These are phyloP conservation scores for Myiozetetes cayanensis DNA, from an alignment of 2,113 vertebrate species.

Conservation along the genomic window DNA sequence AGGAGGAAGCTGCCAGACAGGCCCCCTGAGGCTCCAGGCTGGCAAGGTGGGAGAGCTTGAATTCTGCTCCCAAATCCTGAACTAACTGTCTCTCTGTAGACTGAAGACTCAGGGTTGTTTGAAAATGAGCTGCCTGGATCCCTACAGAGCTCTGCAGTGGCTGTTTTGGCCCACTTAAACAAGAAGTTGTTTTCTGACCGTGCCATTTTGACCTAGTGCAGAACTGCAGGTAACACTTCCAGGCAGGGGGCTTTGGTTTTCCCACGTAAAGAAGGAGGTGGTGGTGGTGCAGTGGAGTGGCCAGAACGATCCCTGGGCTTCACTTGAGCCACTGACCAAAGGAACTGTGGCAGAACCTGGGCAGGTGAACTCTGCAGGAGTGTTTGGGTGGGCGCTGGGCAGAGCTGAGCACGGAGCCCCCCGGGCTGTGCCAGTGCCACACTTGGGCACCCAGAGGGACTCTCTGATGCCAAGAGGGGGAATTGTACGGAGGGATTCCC, in stretches of 20 bases:
- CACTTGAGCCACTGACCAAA: background rate
- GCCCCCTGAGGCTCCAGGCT: background rate
- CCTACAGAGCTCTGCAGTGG: background rate
- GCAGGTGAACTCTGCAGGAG: background rate
- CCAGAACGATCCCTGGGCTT: background rate
- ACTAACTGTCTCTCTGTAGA: background rate
- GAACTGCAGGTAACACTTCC: background rate
- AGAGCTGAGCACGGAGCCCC: background rate
- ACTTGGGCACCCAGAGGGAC: accelerated
- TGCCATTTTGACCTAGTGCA: background rate
- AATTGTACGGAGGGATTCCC: background rate
- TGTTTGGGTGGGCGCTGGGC: no score
- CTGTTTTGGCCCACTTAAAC: background rate
- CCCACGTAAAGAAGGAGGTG: background rate
- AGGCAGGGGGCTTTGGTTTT: background rate
- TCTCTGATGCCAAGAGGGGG: background rate
- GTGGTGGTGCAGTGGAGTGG: background rate
- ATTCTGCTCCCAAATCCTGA: background rate
- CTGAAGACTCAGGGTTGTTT: background rate
- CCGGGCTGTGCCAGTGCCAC: accelerated
- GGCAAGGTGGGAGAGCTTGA: background rate
- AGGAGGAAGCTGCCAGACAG: background rate
- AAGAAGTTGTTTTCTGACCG: background rate
- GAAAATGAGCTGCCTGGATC: background rate
- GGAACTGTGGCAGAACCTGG: background rate